A percentile compares a stretch with the other conserved stretches of the same genome.
Conservation (phyloP, 2,888 invertebrate species). For the Microctonus brassicae region DNA sequence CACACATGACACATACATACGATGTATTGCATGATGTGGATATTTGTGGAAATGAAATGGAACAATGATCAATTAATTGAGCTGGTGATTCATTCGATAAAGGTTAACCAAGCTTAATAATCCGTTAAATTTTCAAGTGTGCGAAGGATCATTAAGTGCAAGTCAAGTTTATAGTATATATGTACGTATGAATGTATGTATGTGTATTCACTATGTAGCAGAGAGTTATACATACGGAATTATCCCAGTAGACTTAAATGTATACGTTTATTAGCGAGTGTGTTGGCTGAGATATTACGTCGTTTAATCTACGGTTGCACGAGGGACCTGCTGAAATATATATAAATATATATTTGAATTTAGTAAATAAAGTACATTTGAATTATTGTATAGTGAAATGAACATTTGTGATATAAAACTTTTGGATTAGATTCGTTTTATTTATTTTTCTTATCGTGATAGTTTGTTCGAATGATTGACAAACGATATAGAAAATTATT, state of each 20-base stretch:
- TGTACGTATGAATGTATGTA: background rate
- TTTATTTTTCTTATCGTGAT: background rate
- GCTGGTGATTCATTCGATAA: background rate
- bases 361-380: background rate
- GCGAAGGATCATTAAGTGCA: background rate
- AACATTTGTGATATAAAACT: background rate
- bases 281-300: background rate
- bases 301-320: constrained; percentile 4
- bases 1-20: background rate
- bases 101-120: constrained; percentile 5
- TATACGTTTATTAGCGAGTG: background rate
- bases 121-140: background rate
- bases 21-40: background rate
- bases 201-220: too few relatives aligned
- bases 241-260: background rate
- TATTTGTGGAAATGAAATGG: constrained; percentile 1
- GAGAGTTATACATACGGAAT: too few relatives aligned
- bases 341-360: background rate
- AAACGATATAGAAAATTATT: too few relatives aligned
- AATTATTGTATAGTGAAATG: background rate
- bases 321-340: background rate
- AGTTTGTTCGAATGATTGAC: too few relatives aligned
- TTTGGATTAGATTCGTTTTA: background rate
- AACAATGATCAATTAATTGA: background rate
- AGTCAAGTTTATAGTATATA: background rate